Conservation (phyloP, 2,888 invertebrate genomes). For the Lypha dubia region DNA sequence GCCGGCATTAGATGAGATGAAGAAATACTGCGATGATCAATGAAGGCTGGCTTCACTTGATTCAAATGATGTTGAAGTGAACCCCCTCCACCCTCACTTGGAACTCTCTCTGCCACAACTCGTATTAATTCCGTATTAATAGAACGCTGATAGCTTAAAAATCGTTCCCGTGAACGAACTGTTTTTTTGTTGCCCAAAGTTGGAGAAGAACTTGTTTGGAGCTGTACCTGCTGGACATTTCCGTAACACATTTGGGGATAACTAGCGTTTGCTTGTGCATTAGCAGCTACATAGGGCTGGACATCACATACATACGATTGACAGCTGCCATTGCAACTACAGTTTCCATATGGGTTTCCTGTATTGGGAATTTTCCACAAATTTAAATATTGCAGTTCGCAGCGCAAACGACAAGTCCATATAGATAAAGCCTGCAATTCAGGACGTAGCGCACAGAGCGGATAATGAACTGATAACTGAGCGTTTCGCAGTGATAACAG, state of each 20-base stretch:
- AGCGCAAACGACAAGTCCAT: constrained; percentile 84
- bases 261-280: constrained; percentile 4
- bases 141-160: constrained; percentile 56
- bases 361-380: constrained; percentile 65
- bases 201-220: constrained; percentile 44
- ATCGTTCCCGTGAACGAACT: constrained; percentile 57
- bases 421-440: constrained; percentile 78
- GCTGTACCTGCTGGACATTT: constrained; percentile 12
- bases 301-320: constrained; percentile 74
- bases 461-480: constrained; percentile 88
- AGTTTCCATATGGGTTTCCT: constrained; percentile 56
- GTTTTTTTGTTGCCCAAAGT: constrained; percentile 45
- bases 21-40: constrained; percentile 82
- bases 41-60: constrained; percentile 74
- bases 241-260: constrained; percentile 43
- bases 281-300: constrained; percentile 65
- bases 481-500: constrained; percentile 89
- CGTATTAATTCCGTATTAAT: constrained; percentile 45
- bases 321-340: constrained; percentile 73
- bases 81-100: constrained; percentile 13
- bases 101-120: constrained; percentile 11
- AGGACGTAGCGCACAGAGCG: constrained; percentile 87
- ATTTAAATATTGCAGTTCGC: constrained; percentile 64
- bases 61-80: constrained; percentile 27
- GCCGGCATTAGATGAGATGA: constrained; percentile 83